A percentile compares a stretch with the other conserved stretches of the same genome.
These are phyloP conservation scores for Brachylomia viminalis DNA, from an alignment of 2,888 invertebrate species.

Conservation along the genomic window DNA sequence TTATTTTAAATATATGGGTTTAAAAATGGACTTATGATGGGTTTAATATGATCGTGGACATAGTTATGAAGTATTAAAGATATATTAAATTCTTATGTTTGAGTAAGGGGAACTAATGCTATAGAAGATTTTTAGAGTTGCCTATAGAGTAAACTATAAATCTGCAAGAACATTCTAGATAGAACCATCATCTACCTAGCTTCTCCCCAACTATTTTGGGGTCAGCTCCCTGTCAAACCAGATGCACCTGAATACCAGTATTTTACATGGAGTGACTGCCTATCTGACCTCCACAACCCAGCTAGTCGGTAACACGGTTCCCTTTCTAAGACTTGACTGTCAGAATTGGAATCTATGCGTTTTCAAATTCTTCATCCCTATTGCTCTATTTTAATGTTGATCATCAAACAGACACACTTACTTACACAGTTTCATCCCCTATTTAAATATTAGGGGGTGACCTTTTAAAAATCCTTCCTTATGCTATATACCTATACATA, in stretches of 20 bases:
- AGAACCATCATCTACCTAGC: too few species aligned
- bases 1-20: slow-evolving; percentile 56
- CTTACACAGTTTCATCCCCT: background rate
- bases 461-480: background rate
- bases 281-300: background rate
- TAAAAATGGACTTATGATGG: slow-evolving; percentile 50
- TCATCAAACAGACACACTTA: background rate
- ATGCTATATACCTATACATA: background rate
- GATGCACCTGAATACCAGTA: background rate
- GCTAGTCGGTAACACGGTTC: background rate
- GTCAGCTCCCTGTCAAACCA: background rate
- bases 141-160: background rate
- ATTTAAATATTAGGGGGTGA: background rate
- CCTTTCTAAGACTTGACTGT: background rate
- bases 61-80: slow-evolving; percentile 42
- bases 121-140: background rate
- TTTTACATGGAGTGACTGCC: background rate
- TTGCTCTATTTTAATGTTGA: background rate
- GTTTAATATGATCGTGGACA: slow-evolving; percentile 26
- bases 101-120: background rate
- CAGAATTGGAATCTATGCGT: background rate
- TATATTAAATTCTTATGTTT: slow-evolving; percentile 18
- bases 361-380: background rate
- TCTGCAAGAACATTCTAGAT: background rate
- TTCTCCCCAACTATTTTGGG: background rate